Base-by-base conservation (phyloP, 2,797 vertebrate genomes). In the Acanthornis magna region DNA sequence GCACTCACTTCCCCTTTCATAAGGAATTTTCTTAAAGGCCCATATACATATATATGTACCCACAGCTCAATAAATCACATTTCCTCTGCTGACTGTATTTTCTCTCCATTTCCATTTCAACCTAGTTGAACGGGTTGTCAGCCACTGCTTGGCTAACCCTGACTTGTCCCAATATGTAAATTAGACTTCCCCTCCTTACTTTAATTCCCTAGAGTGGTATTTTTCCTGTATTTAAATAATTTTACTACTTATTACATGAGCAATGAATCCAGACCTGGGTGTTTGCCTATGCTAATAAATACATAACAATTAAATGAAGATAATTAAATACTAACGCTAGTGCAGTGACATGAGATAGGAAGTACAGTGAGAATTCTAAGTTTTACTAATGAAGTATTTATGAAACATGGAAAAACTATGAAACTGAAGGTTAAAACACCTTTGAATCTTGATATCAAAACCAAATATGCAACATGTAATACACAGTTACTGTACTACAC, bases 241-340 rank as follows among this genome's bases (percentile, higher is more conserved):
- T 68, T 58, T 77, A 79, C 54, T 72, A 62, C 77, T 72, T 72
- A 91, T 91, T 93, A 96, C 32, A 85, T 18, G 27, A 63, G 43
- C 57, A 84, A 77, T 47, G 20, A 94, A 91, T 82, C 65, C 78
- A 95, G 75, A 70, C 50, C 47, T 60, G 62, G 76, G 20, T 57
- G 26, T 93, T 93, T 94, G 50, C 72, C 72, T 61, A 72, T 13
- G 2, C 50, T 95, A 94, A 93, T 82, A 75, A 94, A 87, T 57
- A 91, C 53, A 54, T 74, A 91, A 82, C 70, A 95, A 89, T 48
- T 32, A 96, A 95, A 88, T 65, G 1, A 93, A 88, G 70, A 94
- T 93, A 94, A 92, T 92, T 89, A 92, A 91, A 91, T 82, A 89
- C 54, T 34, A 60, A 21, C 48, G 50, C 73, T 89, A 72, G 50